Evolutionary conservation across 2,113 vertebrate species (phyloP).

Genomic region (Gorsachius goisagi): DNA sequence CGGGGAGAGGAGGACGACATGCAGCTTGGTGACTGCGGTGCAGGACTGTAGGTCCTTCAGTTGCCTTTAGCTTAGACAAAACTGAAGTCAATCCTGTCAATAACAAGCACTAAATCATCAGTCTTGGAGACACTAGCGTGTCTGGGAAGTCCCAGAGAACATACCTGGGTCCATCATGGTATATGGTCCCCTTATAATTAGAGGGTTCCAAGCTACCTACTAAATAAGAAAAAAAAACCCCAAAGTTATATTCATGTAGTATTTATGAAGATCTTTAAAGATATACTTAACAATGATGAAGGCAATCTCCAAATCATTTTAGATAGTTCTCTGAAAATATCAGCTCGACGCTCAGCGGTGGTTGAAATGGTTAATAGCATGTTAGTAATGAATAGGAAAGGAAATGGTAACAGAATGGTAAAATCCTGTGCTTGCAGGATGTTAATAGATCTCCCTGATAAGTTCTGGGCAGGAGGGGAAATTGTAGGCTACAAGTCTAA

Average conservation of each 20-base stretch:
- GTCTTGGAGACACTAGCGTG: not conserved
- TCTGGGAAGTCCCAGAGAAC: not conserved
- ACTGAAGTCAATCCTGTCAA: not conserved
- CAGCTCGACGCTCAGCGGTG: not conserved
- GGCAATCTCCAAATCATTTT: not conserved
- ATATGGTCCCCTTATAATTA: not conserved
- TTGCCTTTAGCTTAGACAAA: not conserved
- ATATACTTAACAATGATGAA: not conserved
- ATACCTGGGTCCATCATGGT: accelerated
- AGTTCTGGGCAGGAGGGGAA: not conserved
- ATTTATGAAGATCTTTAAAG: not conserved
- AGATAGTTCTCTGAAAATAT: not conserved
- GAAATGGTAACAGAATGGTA: not conserved
- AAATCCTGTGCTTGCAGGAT: not conserved
- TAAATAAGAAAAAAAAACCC: not conserved
- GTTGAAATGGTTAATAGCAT: slow-evolving; percentile 7
- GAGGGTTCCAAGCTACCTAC: not conserved
- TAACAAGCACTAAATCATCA: not conserved
- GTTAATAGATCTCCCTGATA: slow-evolving; percentile 21
- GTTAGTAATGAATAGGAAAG: not conserved
- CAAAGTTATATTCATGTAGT: not conserved
- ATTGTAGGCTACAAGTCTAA: not conserved
- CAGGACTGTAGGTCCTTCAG: not conserved
- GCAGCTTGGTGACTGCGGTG: not conserved
- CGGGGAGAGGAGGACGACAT: not conserved